Conservation (phyloP, 2,888 invertebrate species). For the Archips xylosteana region DNA sequence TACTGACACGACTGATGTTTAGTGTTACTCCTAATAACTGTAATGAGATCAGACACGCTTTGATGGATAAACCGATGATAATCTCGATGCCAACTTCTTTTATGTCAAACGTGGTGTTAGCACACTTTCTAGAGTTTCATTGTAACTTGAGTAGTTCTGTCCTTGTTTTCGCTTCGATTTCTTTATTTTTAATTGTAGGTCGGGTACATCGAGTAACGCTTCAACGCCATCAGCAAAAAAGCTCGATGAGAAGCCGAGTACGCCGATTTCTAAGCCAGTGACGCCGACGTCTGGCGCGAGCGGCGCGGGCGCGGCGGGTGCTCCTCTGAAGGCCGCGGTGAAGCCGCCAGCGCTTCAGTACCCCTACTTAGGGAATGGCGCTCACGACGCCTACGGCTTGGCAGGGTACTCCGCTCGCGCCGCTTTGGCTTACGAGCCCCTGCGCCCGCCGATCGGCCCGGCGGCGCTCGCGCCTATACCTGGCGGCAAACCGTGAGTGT, state of each 20-base stretch:
- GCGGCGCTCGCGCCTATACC: constrained; percentile 89
- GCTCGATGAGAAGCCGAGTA: constrained; percentile 94
- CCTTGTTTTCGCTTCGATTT: not conserved
- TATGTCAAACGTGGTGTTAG: constrained; percentile 54
- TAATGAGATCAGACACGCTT: constrained; percentile 72
- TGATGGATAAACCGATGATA: constrained; percentile 62
- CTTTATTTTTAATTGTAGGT: constrained; percentile 73
- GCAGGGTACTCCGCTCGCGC: constrained; percentile 83
- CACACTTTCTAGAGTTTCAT: constrained; percentile 37
- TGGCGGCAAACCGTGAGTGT: constrained; percentile 94
- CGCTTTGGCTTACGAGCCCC: constrained; percentile 79
- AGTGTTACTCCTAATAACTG: constrained; percentile 68
- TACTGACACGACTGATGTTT: constrained; percentile 60
- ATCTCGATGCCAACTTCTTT: constrained; percentile 64
- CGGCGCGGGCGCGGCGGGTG: constrained; percentile 86
- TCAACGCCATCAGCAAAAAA: constrained; percentile 95
- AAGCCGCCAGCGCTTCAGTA: constrained; percentile 87
- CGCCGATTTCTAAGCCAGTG: constrained; percentile 95
- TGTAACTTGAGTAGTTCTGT: constrained; percentile 14
- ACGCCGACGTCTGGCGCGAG: constrained; percentile 91
- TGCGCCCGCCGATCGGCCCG: constrained; percentile 81
- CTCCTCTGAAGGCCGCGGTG: constrained; percentile 83
- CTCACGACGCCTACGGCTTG: constrained; percentile 80
- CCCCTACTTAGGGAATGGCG: constrained; percentile 86
- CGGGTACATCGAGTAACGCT: constrained; percentile 96